These are phyloP conservation scores for Pyralis farinalis DNA, from an alignment of 2,888 invertebrate species.

Conservation along the genomic window DNA sequence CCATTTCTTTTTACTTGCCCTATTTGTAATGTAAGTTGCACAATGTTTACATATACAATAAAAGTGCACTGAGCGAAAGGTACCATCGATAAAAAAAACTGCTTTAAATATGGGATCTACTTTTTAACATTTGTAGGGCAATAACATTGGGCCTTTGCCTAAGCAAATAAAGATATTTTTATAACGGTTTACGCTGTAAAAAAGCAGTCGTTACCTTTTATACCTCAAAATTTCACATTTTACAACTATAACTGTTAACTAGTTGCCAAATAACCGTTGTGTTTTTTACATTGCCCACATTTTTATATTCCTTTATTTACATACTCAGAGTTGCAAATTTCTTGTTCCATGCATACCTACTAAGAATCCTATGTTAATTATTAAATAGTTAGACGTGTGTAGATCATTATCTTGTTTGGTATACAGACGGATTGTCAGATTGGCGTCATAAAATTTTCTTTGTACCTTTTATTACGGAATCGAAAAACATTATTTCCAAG, in stretches of 20 bases:
- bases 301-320: too few relatives aligned
- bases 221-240: conserved; percentile 19
- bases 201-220: conserved; percentile 30
- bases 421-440: too few relatives aligned
- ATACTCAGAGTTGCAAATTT: too few relatives aligned
- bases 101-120: conserved; percentile 61
- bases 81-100: conserved; percentile 40
- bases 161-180: conserved; percentile 68
- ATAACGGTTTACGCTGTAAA: conserved; percentile 36
- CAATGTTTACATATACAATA: conserved; percentile 52
- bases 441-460: too few relatives aligned
- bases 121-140: conserved; percentile 69
- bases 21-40: conserved; percentile 49
- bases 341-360: too few relatives aligned
- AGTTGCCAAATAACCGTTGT: neutral
- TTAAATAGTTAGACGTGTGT: too few relatives aligned
- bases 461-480: too few relatives aligned
- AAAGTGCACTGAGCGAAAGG: conserved; percentile 45
- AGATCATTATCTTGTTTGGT: too few relatives aligned
- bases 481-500: too few relatives aligned
- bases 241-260: neutral
- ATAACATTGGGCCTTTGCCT: conserved; percentile 42
- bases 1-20: conserved; percentile 37
- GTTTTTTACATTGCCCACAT: neutral
- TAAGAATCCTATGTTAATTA: too few relatives aligned